A percentile compares a stretch with the other conserved stretches of the same genome.
Conservation (phyloP, 2,888 invertebrate species). For the Plebejus anna region DNA sequence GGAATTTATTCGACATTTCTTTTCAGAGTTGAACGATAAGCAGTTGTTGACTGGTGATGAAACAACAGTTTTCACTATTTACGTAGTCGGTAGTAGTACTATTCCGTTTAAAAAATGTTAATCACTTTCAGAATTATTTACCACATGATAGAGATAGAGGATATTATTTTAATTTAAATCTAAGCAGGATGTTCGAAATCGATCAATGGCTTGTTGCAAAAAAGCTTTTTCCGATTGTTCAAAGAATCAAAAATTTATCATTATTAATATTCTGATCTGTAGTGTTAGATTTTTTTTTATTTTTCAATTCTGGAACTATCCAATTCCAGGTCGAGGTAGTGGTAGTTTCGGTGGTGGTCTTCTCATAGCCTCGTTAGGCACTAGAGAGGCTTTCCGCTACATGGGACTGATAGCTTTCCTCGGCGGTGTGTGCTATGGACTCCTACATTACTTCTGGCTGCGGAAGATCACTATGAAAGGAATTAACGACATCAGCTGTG, state of each 20-base stretch:
- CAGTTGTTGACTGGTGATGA: not conserved
- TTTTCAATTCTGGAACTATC: not conserved
- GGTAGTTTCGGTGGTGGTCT: constrained; percentile 90
- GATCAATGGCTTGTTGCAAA: too few relatives aligned
- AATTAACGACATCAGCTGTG: constrained; percentile 62
- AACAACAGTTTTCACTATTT: not conserved
- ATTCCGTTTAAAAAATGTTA: not conserved
- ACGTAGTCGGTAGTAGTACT: too few relatives aligned
- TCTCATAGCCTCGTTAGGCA: constrained; percentile 87
- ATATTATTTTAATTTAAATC: too few relatives aligned
- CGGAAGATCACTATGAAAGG: constrained; percentile 78
- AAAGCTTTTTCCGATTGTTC: too few relatives aligned
- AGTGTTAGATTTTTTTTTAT: not conserved
- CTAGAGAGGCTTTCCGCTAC: constrained; percentile 87
- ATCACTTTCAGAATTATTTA: not conserved
- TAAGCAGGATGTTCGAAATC: too few relatives aligned
- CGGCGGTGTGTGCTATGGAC: constrained; percentile 84
- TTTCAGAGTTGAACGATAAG: not conserved
- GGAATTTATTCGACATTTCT: not conserved
- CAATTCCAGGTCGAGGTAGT: constrained; percentile 83
- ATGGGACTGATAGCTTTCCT: constrained; percentile 88
- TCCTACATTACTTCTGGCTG: constrained; percentile 86
- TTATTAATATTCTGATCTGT: too few relatives aligned
- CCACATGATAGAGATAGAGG: too few relatives aligned
- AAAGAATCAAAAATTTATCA: too few relatives aligned